Evolutionary conservation across 2,888 invertebrate genomes (phyloP).

Genomic region (Tipula vernalis): DNA sequence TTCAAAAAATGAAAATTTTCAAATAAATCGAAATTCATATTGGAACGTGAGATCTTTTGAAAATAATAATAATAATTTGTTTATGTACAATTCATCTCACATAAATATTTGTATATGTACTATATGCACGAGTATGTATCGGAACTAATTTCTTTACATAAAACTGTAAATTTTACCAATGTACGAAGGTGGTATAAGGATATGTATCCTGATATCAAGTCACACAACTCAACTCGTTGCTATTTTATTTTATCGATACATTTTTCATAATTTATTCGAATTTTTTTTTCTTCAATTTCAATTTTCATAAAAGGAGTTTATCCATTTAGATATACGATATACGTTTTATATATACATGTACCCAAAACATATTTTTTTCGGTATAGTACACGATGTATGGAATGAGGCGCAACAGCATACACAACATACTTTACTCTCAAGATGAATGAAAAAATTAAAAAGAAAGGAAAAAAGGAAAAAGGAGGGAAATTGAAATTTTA

Average conservation of each 20-base stretch:
- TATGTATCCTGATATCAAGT: not conserved
- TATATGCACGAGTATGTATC: not conserved
- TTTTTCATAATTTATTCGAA: not conserved
- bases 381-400: not conserved
- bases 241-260: not conserved
- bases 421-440: not conserved
- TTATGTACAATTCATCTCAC: not conserved
- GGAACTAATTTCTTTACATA: not conserved
- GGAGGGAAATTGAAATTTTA: not conserved
- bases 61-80: not conserved
- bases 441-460: not conserved
- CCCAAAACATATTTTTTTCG: not conserved
- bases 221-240: not conserved
- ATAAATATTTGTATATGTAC: not conserved
- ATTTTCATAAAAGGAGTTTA: conserved; percentile 4
- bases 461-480: not conserved
- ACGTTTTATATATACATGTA: not conserved
- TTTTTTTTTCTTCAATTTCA: not conserved
- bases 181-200: not conserved
- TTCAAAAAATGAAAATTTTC: not conserved
- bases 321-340: not conserved
- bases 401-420: not conserved
- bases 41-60: not conserved
- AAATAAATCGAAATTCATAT: conserved; percentile 4
- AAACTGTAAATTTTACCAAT: not conserved